Conservation (phyloP, 2,888 invertebrate species). For the Acleris sparsana region DNA sequence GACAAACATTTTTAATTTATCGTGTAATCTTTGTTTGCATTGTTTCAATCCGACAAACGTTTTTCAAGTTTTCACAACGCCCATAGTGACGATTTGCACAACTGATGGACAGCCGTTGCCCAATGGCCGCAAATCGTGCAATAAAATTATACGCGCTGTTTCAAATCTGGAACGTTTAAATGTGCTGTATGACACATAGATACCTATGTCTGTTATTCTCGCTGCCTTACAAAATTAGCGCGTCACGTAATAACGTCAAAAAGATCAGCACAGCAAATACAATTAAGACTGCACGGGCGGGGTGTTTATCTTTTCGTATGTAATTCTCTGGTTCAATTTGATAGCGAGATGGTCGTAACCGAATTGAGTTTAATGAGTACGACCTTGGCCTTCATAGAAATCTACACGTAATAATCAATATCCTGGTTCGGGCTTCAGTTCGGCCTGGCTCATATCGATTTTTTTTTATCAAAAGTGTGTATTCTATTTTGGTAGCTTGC, state of each 20-base stretch:
- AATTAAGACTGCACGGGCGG: neutral
- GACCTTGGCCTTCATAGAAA: constrained; percentile 33
- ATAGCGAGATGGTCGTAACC: neutral
- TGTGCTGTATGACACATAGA: constrained; percentile 34
- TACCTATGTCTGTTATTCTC: constrained; percentile 15
- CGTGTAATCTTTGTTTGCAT: constrained; percentile 2
- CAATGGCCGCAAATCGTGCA: constrained; percentile 47
- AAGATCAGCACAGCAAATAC: constrained; percentile 4
- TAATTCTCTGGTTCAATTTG: neutral
- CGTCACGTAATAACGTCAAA: constrained; percentile 12
- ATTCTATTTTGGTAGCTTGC: no score
- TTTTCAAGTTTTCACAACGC: constrained; percentile 40
- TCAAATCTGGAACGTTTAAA: constrained; percentile 48
- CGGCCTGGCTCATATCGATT: no score
- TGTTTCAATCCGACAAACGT: constrained; percentile 34
- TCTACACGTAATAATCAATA: constrained; percentile 26
- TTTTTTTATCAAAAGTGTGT: no score
- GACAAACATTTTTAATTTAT: neutral
- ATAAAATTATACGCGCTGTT: constrained; percentile 57
- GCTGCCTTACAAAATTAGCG: constrained; percentile 24
- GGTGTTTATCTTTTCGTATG: neutral
- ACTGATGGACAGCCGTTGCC: constrained; percentile 52
- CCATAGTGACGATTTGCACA: constrained; percentile 49
- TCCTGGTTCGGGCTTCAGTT: constrained; percentile 11
- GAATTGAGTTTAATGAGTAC: constrained; percentile 7